A percentile compares a stretch with the other conserved stretches of the same genome.
phyloP scores from a whole-genome alignment of 2,797 vertebrate genomes.

The Dicrostonyx torquatus region DNA sequence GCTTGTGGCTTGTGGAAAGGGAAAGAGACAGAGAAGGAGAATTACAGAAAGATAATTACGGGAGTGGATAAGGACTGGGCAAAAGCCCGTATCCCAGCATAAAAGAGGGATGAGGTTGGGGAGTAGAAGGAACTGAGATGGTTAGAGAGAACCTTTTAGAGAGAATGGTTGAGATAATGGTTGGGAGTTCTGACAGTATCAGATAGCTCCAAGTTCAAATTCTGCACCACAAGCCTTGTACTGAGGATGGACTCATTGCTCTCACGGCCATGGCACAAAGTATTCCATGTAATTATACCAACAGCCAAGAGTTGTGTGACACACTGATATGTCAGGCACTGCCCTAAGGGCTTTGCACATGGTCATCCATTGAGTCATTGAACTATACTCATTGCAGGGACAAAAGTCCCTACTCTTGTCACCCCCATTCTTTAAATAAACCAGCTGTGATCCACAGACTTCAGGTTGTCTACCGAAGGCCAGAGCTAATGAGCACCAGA shows the following conservation, averaged over 20 bases:
- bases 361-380: neutral
- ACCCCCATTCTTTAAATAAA: neutral
- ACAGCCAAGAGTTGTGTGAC: neutral
- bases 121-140: neutral
- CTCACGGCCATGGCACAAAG: neutral
- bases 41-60: neutral
- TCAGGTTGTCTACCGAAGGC: neutral
- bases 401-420: neutral
- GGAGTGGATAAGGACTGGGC: neutral
- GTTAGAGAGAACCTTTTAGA: neutral
- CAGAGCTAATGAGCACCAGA: neutral
- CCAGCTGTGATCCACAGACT: slow-evolving; percentile 5
- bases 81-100: neutral
- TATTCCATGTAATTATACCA: neutral
- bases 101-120: neutral
- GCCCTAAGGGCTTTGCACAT: neutral
- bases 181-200: neutral
- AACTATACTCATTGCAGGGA: neutral
- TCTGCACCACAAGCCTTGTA: neutral
- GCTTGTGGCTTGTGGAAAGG: neutral
- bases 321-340: neutral
- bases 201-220: neutral
- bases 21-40: neutral
- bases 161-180: neutral
- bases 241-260: neutral